These are phyloP conservation scores for Bucorvus abyssinicus DNA, from an alignment of 2,797 vertebrate genomes.

Conservation along the genomic window DNA sequence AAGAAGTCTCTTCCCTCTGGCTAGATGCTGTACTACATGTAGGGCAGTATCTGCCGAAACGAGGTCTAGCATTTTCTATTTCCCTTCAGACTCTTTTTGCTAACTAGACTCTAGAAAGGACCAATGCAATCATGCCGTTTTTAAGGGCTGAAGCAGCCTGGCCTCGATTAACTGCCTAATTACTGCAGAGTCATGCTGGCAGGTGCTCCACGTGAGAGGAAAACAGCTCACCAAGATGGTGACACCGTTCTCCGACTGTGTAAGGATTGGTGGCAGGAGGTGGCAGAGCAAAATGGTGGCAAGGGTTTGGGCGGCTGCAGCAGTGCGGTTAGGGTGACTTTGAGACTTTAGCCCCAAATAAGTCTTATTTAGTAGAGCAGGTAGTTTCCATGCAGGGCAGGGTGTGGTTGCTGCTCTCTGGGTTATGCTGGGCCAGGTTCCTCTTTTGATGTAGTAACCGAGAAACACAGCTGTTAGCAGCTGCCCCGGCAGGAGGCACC, in stretches of 20 bases:
- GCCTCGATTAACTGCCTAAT: not conserved
- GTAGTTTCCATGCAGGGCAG: not conserved
- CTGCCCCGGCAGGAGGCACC: not conserved
- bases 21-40: not conserved
- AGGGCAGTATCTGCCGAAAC: not conserved
- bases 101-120: not conserved
- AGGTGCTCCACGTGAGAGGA: not conserved
- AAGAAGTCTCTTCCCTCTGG: slow-evolving; percentile 35
- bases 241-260: not conserved
- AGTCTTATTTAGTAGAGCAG: not conserved
- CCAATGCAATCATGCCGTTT: not conserved
- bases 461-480: not conserved
- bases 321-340: not conserved
- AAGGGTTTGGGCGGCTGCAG: not conserved
- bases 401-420: not conserved
- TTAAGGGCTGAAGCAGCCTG: not conserved
- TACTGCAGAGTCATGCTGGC: not conserved
- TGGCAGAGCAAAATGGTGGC: too few species aligned
- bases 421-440: not conserved
- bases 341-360: not conserved
- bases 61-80: not conserved
- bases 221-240: not conserved
- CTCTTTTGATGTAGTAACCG: not conserved
- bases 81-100: not conserved
- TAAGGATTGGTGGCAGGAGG: not conserved